These are phyloP conservation scores for Leucoptera coffeella DNA, from an alignment of 2,888 invertebrate genomes.

Conservation along the genomic window DNA sequence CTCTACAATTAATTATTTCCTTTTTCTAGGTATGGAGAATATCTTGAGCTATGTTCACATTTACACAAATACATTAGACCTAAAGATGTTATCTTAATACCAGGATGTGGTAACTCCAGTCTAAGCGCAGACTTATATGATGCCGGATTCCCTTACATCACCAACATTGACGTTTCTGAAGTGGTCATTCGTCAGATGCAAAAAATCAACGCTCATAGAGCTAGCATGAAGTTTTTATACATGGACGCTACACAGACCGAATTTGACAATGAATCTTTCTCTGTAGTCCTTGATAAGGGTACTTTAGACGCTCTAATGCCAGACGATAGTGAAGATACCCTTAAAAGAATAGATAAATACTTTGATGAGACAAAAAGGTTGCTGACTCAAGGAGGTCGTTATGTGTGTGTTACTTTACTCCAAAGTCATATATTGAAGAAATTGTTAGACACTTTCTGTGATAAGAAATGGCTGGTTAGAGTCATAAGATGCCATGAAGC, in stretches of 20 bases:
- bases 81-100: slow-evolving; percentile 76
- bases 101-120: slow-evolving; percentile 95
- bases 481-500: slow-evolving; percentile 75
- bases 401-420: slow-evolving; percentile 67
- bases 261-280: slow-evolving; percentile 68
- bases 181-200: slow-evolving; percentile 89
- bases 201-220: slow-evolving; percentile 61
- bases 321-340: slow-evolving; percentile 58
- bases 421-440: slow-evolving; percentile 82
- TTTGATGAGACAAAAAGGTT: slow-evolving; percentile 65
- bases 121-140: slow-evolving; percentile 89
- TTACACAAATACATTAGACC: slow-evolving; percentile 87
- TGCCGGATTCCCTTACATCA: slow-evolving; percentile 82
- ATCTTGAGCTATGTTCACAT: slow-evolving; percentile 77
- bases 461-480: slow-evolving; percentile 73
- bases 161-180: slow-evolving; percentile 89
- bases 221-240: slow-evolving; percentile 71
- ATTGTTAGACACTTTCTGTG: slow-evolving; percentile 61
- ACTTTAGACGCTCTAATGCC: slow-evolving; percentile 93
- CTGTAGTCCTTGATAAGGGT: slow-evolving; percentile 90
- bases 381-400: slow-evolving; percentile 72
- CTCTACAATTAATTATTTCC: too few relatives aligned
- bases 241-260: slow-evolving; percentile 84
- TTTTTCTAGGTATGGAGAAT: slow-evolving; percentile 93
- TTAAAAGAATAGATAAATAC: slow-evolving; percentile 60